A percentile compares a stretch with the other conserved stretches of the same genome.
phyloP scores from a whole-genome alignment of 2,888 invertebrate genomes.

The Pantelozetes paolii region DNA sequence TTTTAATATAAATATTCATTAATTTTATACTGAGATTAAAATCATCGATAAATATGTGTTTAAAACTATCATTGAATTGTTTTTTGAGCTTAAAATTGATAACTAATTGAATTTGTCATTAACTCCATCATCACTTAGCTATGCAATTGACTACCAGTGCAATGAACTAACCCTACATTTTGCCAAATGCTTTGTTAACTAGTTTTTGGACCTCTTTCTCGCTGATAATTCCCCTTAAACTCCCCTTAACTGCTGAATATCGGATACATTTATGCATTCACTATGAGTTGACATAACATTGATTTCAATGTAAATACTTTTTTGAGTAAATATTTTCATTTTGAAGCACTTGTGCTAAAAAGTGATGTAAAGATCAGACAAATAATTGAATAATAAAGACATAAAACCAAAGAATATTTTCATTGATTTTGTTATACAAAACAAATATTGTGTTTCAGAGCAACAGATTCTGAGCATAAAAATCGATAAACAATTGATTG shows the following conservation, averaged over 20 bases:
- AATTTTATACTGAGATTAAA: no score
- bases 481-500: neutral
- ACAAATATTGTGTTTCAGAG: neutral
- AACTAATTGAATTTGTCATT: neutral
- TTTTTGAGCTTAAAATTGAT: no score
- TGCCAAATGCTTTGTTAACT: neutral
- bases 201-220: neutral
- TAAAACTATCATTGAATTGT: no score
- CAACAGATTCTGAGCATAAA: neutral
- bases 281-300: neutral
- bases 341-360: no score
- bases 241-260: no score
- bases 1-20: no score
- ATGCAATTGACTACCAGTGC: neutral
- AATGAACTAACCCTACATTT: constrained; percentile 5
- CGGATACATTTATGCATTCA: no score
- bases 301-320: no score
- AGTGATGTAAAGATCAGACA: no score
- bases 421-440: neutral
- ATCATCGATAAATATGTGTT: no score
- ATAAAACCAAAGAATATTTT: neutral
- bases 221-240: neutral
- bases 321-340: neutral
- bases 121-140: neutral
- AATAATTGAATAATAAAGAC: no score